A percentile compares a stretch with the other conserved stretches of the same genome.
phyloP scores from a whole-genome alignment of 2,888 invertebrate genomes.

The Zygothrica quintamaculata region DNA sequence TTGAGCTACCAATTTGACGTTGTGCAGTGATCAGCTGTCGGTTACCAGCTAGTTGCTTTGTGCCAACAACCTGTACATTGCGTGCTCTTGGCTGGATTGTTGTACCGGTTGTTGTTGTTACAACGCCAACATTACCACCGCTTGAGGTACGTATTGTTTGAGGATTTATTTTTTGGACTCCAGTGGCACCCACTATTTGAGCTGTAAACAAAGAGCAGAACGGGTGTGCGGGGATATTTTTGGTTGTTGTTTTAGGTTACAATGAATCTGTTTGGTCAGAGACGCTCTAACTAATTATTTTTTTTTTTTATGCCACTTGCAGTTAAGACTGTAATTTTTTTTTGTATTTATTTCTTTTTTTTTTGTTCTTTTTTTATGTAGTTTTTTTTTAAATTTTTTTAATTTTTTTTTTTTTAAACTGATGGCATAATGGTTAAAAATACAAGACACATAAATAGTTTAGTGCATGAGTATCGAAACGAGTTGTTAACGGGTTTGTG shows the following conservation, averaged over 20 bases:
- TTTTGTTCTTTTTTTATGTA: constrained; percentile 17
- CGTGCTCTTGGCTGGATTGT: constrained; percentile 82
- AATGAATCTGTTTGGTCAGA: constrained; percentile 63
- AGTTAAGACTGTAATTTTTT: constrained; percentile 24
- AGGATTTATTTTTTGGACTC: constrained; percentile 87
- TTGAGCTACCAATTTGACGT: constrained; percentile 82
- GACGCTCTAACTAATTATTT: constrained; percentile 38
- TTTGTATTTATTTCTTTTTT: background rate
- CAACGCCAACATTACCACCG: constrained; percentile 69
- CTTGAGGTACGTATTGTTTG: constrained; percentile 84
- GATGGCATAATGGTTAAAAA: constrained; percentile 63
- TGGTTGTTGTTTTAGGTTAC: constrained; percentile 75
- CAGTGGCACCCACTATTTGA: constrained; percentile 88
- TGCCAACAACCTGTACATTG: constrained; percentile 83
- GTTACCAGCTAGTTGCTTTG: constrained; percentile 79
- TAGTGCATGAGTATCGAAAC: constrained; percentile 68
- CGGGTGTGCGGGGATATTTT: constrained; percentile 77
- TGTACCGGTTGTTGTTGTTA: constrained; percentile 59
- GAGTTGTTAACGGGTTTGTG: constrained; percentile 65
- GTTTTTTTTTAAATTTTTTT: background rate
- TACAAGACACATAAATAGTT: constrained; percentile 56
- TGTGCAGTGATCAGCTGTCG: constrained; percentile 82
- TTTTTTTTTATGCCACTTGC: too few species aligned
- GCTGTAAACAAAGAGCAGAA: constrained; percentile 82
- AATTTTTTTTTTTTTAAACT: constrained; percentile 32